Evolutionary conservation across 2,888 invertebrate genomes (phyloP).

Genomic region (Drosophila stalkeri): DNA sequence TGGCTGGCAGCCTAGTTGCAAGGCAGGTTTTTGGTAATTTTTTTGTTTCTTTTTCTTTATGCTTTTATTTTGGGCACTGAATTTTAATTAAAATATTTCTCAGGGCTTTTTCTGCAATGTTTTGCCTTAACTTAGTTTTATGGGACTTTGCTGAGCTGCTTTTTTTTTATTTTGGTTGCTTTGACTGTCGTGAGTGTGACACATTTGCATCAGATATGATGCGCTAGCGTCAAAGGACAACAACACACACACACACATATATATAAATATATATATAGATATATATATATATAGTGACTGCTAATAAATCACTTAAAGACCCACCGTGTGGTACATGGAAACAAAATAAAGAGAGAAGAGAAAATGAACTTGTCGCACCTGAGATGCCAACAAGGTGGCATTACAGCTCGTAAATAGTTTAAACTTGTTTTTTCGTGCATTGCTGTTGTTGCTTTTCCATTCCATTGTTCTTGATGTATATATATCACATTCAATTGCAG

Average conservation of each 20-base stretch:
- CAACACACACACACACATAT: not conserved
- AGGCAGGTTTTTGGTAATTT: conserved; percentile 63
- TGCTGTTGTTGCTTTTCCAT: conserved; percentile 33
- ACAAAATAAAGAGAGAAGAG: conserved; percentile 2
- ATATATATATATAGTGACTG: not conserved
- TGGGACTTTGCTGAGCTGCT: conserved; percentile 17
- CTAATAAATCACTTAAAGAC: conserved; percentile 62
- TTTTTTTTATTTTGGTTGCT: conserved; percentile 11
- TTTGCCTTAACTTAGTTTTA: conserved; percentile 13
- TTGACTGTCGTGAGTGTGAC: conserved; percentile 74
- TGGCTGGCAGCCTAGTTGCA: conserved; percentile 32
- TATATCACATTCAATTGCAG: conserved; percentile 32
- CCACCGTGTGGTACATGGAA: conserved; percentile 60
- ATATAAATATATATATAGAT: not conserved
- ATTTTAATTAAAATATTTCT: conserved; percentile 81
- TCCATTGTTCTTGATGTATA: conserved; percentile 28
- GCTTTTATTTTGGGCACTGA: conserved; percentile 63
- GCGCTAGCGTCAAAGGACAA: conserved; percentile 62
- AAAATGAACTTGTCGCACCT: conserved; percentile 70
- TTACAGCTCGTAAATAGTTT: conserved; percentile 66
- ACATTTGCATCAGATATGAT: conserved; percentile 78
- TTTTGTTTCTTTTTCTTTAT: conserved; percentile 51
- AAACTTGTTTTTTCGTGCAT: conserved; percentile 18
- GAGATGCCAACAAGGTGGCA: conserved; percentile 49
- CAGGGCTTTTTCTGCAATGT: conserved; percentile 61